Conservation (phyloP, 2,797 vertebrate genomes). For the Pseudopleuronectes americanus region DNA sequence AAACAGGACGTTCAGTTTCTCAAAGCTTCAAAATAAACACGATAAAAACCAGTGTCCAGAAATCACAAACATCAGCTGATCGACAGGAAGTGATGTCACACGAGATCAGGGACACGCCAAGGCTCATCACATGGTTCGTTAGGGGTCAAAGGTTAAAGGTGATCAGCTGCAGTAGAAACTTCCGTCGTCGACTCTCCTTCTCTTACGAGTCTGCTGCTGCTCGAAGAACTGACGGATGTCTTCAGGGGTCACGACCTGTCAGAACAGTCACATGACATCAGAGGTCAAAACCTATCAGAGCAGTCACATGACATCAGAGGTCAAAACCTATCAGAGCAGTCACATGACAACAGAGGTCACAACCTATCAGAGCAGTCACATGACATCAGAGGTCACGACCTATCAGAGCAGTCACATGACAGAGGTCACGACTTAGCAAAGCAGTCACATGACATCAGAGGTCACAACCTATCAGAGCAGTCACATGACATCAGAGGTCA, state of each 20-base stretch:
- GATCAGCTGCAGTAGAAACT: conserved; percentile 76
- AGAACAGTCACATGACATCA: conserved; percentile 53
- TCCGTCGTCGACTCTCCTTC: conserved; percentile 63
- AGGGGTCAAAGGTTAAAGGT: conserved; percentile 7
- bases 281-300: conserved; percentile 81
- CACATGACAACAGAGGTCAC: neutral
- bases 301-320: neutral
- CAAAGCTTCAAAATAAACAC: no score
- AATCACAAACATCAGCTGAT: neutral
- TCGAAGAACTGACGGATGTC: conserved; percentile 86
- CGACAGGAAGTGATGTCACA: neutral
- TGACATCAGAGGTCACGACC: no score
- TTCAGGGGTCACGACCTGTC: conserved; percentile 84
- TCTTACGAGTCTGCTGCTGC: conserved; percentile 81
- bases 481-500: conserved; percentile 79
- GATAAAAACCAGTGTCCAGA: conserved; percentile 10
- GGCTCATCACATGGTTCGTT: neutral
- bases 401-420: neutral
- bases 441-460: no score
- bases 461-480: conserved; percentile 65
- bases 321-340: conserved; percentile 77
- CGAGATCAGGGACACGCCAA: neutral
- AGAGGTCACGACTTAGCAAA: no score
- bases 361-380: conserved; percentile 78
- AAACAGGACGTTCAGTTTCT: no score